Evolutionary conservation across 2,113 vertebrate species (phyloP), one percentile per base, ranked within the genome.

Genomic region (Tricholaema leucomelas): DNA sequence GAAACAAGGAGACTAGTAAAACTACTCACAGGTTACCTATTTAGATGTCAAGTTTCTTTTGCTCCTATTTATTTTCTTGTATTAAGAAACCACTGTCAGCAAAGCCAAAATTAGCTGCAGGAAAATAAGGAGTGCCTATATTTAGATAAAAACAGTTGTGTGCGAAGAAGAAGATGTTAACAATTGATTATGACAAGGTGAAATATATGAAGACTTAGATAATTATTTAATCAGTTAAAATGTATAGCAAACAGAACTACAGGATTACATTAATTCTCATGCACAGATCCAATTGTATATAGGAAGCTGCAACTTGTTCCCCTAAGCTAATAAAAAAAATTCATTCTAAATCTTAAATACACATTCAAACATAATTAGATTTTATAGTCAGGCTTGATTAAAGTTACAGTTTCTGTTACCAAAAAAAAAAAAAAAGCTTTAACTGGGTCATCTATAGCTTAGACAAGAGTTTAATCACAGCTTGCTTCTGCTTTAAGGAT

Each of bases 361-460:
- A 63, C 31, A 63, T 19, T 76, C 55, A 85, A 94, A 87, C 8
- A 87, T 82, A 91, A 96, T 92, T 91, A 73, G 40, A 89, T 93
- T 94, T 87, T 87, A 87, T 42, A 92, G 27, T 50, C 30, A 87
- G 46, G 28, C 56, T 80, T 87, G 85, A 94, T 89, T 89, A 87
- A 85, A 91, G 60, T 81, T 85, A 88, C 23, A 55, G 30, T 63
- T 91, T 92, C 63, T 46, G 25, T 82, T 74, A 70, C 3, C 33
- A 92, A 70, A 27, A 50, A 46, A 50, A 50, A 50, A 50, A 44
- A 17, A 17, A 88, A 92, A 82, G 71, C 56, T 70, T 77, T 94
- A 95, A 95, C 67, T 95, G 75, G 94, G 93, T 92, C 91, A 92
- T 46, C 74, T 81, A 91, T 71, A 91, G 90, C 77, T 95, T 90